phyloP scores from a whole-genome alignment of 1,140 invertebrate species.

The Atta texana region DNA sequence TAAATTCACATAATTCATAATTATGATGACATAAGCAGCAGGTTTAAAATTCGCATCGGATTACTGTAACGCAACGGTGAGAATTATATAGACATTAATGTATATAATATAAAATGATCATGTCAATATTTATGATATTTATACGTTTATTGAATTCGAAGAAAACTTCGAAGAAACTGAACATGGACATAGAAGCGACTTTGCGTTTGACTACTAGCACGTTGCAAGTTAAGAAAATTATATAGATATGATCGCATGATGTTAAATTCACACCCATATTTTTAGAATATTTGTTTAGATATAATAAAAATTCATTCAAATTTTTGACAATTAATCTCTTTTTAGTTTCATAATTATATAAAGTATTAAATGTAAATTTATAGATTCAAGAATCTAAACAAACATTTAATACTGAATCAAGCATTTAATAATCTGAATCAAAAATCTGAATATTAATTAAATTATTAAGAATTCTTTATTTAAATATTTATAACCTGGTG shows the following conservation, averaged over 20 bases:
- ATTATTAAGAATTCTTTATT: not conserved
- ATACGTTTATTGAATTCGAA: not conserved
- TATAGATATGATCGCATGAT: no score
- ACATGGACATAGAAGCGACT: not conserved
- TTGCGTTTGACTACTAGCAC: slow-evolving; percentile 22
- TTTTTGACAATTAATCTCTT: not conserved
- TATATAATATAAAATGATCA: not conserved
- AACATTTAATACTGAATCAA: no score
- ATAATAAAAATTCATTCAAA: not conserved
- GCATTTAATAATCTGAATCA: no score
- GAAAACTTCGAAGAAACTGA: not conserved
- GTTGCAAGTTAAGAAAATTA: no score
- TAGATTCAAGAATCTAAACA: not conserved
- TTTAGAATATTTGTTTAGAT: not conserved
- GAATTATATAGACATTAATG: not conserved
- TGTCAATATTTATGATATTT: not conserved
- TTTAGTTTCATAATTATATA: not conserved
- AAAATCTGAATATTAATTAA: not conserved
- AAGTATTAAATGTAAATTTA: not conserved
- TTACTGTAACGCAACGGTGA: no score
- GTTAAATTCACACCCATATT: no score
- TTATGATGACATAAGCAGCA: no score
- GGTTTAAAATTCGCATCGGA: no score
- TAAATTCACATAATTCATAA: no score
- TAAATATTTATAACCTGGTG: not conserved